These are phyloP conservation scores for Bursaphelenchus mucronatus DNA, from an alignment of 1,140 invertebrate genomes.

Conservation along the genomic window DNA sequence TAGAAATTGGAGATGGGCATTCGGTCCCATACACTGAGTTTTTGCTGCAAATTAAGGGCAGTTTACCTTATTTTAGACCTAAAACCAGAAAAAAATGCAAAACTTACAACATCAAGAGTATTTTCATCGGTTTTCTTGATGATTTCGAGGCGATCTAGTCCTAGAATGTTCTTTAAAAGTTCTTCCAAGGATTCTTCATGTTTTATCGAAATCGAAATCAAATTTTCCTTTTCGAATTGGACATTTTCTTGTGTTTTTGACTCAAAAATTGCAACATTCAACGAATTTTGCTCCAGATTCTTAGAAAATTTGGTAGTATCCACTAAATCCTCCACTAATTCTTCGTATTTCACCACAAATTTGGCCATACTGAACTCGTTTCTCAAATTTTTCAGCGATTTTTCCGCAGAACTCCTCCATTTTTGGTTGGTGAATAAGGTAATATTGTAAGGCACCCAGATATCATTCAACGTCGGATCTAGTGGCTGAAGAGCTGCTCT, in stretches of 20 bases:
- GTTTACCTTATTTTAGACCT: neutral
- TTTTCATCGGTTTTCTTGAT: too few species aligned
- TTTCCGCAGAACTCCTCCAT: neutral
- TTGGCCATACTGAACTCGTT: neutral
- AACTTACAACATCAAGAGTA: too few species aligned
- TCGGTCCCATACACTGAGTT: constrained; percentile 28
- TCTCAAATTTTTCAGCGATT: constrained; percentile 3
- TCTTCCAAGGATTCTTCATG: too few species aligned
- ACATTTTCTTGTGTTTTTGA: too few species aligned
- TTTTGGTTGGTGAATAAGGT: neutral
- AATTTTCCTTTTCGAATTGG: too few species aligned
- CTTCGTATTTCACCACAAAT: neutral
- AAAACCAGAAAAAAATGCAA: too few species aligned
- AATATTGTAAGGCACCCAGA: constrained; percentile 14
- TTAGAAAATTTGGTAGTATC: neutral
- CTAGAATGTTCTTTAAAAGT: too few species aligned
- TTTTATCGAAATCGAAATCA: too few species aligned
- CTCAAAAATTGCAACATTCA: too few species aligned
- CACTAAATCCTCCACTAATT: neutral
- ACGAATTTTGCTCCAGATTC: too few species aligned
- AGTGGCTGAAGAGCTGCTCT: constrained; percentile 25
- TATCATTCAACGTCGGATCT: constrained; percentile 9
- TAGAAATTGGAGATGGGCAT: constrained; percentile 33
- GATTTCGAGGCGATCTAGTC: too few species aligned
- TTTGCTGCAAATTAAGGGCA: constrained; percentile 20